A percentile compares a stretch with the other conserved stretches of the same genome.
Conservation (phyloP, 2,113 vertebrate genomes). For the Cololabis saira region DNA sequence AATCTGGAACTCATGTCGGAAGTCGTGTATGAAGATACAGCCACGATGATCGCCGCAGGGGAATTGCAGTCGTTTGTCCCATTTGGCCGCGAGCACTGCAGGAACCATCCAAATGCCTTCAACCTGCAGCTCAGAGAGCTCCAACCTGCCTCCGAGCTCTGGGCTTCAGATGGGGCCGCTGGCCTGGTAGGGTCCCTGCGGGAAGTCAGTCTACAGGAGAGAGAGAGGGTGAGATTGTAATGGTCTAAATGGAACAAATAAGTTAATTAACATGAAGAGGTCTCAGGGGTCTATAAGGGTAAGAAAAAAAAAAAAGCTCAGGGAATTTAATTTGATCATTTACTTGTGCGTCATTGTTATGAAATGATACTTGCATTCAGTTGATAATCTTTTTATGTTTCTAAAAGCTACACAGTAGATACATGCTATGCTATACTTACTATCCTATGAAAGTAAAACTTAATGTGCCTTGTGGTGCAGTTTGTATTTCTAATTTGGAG, state of each 20-base stretch:
- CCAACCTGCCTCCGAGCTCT: slow-evolving; percentile 95
- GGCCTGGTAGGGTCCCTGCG: slow-evolving; percentile 94
- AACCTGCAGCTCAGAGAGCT: slow-evolving; percentile 96
- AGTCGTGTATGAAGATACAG: slow-evolving; percentile 97
- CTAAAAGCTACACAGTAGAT: no score
- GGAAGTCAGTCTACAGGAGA: slow-evolving; percentile 95
- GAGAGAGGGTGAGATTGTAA: slow-evolving; percentile 81
- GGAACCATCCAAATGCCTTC: slow-evolving; percentile 94
- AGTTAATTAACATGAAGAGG: no score
- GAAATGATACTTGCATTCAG: no score
- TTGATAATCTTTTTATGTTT: no score
- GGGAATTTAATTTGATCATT: no score
- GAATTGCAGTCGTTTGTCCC: slow-evolving; percentile 99
- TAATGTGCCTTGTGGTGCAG: neutral
- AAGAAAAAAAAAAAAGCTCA: no score
- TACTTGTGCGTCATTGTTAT: no score
- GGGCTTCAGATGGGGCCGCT: slow-evolving; percentile 94
- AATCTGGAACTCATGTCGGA: slow-evolving; percentile 99
- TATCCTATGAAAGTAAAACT: neutral
- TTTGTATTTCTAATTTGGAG: neutral
- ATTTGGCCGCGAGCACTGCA: slow-evolving; percentile 96
- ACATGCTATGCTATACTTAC: no score
- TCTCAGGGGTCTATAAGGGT: no score
- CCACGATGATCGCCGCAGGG: slow-evolving; percentile 98
- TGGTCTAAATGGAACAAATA: no score